A percentile compares a stretch with the other conserved stretches of the same genome.
phyloP scores from a whole-genome alignment of 2,113 vertebrate genomes.

The Smithornis capensis region DNA sequence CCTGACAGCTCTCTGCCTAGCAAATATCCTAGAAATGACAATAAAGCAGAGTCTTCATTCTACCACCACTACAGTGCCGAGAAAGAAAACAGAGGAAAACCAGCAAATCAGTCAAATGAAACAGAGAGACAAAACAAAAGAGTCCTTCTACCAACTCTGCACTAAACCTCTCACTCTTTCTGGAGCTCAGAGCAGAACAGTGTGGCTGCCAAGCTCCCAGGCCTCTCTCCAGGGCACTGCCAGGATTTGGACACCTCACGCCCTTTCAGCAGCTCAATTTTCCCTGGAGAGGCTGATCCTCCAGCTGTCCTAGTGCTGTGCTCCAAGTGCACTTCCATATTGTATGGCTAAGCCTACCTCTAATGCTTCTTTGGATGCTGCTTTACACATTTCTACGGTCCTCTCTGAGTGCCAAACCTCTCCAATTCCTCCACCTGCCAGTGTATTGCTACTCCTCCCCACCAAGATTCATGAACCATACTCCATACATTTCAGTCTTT shows the following conservation, averaged over 20 bases:
- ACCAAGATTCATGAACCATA: background rate
- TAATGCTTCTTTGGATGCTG: background rate
- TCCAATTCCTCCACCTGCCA: background rate
- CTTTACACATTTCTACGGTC: background rate
- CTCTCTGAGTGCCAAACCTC: background rate
- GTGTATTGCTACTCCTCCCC: background rate
- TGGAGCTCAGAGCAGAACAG: background rate
- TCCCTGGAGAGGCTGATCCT: background rate
- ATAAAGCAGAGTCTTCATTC: background rate
- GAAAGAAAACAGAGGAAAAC: background rate
- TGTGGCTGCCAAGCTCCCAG: background rate
- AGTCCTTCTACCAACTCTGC: background rate
- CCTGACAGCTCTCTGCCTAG: background rate
- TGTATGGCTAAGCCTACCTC: background rate
- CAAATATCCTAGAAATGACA: background rate
- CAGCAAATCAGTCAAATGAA: background rate
- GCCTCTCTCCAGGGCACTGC: background rate
- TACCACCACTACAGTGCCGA: background rate
- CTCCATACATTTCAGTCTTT: background rate
- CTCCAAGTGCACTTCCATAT: background rate
- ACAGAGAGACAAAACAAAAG: background rate
- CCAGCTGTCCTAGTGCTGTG: background rate
- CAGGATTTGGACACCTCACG: background rate
- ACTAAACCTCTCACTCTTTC: background rate
- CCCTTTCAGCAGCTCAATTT: background rate